phyloP scores from a whole-genome alignment of 2,888 invertebrate genomes.

The Euplagia quadripunctaria region DNA sequence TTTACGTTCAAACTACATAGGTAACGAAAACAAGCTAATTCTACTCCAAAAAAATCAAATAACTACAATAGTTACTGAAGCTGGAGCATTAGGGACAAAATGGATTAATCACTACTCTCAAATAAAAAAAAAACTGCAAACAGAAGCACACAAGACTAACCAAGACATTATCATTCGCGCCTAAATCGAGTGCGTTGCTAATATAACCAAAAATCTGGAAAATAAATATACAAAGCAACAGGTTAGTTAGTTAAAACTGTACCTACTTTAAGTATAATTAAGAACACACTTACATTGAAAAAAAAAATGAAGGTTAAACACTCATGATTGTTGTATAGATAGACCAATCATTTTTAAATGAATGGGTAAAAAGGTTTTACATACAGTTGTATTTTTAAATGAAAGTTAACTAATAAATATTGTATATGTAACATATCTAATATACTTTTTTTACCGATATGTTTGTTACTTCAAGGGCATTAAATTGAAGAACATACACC shows the following conservation, averaged over 20 bases:
- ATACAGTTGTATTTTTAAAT: background rate
- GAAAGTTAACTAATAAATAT: no score
- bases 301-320: background rate
- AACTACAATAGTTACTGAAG: background rate
- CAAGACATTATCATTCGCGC: slow-evolving; percentile 71
- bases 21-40: background rate
- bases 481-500: background rate
- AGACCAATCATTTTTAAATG: no score
- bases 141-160: slow-evolving; percentile 69
- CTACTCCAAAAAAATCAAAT: background rate
- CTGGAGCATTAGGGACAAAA: background rate
- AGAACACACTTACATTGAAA: background rate
- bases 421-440: no score
- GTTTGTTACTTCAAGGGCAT: background rate
- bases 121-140: slow-evolving; percentile 14
- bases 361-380: background rate
- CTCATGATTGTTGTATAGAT: background rate
- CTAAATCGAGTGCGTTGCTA: slow-evolving; percentile 77
- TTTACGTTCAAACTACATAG: background rate
- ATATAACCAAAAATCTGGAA: slow-evolving; percentile 84
- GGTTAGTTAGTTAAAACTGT: background rate
- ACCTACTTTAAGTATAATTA: background rate
- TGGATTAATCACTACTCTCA: background rate
- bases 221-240: slow-evolving; percentile 47
- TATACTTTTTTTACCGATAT: no score